Percentiles rank a stretch among this genome's conserved stretches.
Conservation (phyloP, 2,113 vertebrate genomes). For the Loxodonta africana region DNA sequence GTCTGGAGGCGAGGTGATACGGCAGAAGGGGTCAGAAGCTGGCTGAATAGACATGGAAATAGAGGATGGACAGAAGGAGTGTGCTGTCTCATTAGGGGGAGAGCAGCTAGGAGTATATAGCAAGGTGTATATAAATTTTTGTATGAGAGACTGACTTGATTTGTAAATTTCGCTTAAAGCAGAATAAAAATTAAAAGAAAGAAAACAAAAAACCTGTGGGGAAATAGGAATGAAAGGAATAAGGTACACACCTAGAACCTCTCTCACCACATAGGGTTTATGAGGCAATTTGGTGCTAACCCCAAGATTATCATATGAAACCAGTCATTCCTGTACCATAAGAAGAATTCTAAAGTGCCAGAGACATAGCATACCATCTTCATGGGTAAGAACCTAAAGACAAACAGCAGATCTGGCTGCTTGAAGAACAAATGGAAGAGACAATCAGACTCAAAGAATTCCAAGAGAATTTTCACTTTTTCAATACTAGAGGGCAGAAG, state of each 20-base stretch:
- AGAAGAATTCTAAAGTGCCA: not conserved
- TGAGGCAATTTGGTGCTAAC: slow-evolving; percentile 33
- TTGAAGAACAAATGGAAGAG: not conserved
- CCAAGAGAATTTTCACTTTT: not conserved
- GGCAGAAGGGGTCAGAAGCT: no score
- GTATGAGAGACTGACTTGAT: no score
- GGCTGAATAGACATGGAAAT: no score
- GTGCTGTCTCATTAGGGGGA: no score
- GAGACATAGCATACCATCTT: not conserved
- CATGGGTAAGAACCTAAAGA: not conserved
- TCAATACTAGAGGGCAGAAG: not conserved
- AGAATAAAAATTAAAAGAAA: not conserved
- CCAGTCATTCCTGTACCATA: not conserved
- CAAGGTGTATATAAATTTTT: no score
- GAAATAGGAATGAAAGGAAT: not conserved
- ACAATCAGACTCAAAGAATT: not conserved
- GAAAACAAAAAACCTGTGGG: not conserved
- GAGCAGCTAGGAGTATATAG: no score
- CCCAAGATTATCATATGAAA: slow-evolving; percentile 8
- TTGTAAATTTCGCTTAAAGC: no score
- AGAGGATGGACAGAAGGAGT: no score
- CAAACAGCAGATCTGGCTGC: not conserved
- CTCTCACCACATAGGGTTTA: not conserved
- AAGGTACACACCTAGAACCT: not conserved
- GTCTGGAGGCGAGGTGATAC: no score